A percentile compares a stretch with the other conserved stretches of the same genome.
Evolutionary conservation across 2,797 vertebrate species (phyloP).

Genomic region (Zalophus californianus): DNA sequence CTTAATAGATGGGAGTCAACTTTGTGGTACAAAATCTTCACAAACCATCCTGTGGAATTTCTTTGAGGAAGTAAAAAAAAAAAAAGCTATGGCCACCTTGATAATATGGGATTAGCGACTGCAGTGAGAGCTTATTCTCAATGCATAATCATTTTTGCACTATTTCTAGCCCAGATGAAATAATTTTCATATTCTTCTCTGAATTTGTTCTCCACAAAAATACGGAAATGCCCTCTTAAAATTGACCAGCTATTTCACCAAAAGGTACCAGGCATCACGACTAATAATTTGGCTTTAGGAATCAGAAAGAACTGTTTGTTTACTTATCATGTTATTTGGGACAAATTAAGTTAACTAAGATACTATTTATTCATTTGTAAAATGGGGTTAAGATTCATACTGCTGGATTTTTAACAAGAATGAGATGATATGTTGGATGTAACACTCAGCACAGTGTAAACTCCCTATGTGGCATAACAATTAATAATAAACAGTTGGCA

Average conservation of each 20-base stretch:
- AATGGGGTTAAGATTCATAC: neutral
- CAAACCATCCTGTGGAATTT: neutral
- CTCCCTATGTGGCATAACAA: neutral
- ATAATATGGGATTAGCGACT: neutral
- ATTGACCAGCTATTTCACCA: neutral
- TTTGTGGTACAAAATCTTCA: neutral
- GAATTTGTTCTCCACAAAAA: neutral
- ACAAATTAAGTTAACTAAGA: neutral
- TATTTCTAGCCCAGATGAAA: constrained; percentile 10
- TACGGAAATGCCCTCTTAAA: neutral
- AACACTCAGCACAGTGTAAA: neutral
- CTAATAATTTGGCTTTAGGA: neutral
- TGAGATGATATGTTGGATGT: neutral
- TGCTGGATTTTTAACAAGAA: neutral
- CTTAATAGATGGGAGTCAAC: neutral
- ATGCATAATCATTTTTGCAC: neutral
- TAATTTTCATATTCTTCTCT: constrained; percentile 21
- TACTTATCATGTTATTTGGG: neutral
- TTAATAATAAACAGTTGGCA: neutral
- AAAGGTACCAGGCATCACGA: neutral
- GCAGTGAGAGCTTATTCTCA: neutral
- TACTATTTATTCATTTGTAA: neutral
- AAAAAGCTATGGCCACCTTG: neutral
- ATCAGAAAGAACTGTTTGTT: neutral
- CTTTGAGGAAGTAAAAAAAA: constrained; percentile 2